Evolutionary conservation across 1,140 invertebrate species (phyloP), one percentile per base, ranked within the genome.

Genomic region (Trachymyrmex septentrionalis): DNA sequence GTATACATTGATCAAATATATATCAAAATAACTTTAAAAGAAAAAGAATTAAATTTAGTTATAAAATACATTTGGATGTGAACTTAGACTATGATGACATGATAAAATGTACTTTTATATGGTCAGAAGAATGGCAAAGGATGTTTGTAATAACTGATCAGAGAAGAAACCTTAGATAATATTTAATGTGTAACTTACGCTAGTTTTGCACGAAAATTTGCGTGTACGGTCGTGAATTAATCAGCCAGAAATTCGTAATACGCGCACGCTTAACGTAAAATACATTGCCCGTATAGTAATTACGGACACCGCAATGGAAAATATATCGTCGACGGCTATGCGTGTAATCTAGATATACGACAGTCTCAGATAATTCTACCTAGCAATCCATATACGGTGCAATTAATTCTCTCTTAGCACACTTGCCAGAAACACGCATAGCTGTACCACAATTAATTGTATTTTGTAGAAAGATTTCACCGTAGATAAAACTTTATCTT

Each of bases 381-480:
- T 72, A n/a, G 80, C 53, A n/a, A 71, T 50, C 76, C 24, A 73
- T 61, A 82, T 24, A 50, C 10, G 66, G 16, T n/a, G 67, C 80
- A 82, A 82, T 82, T 82, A 82, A 82, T 82, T 82, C 55, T 66
- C 55, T 73, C 67, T 82, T 82, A 82, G 24, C 53, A 44, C 24
- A 10, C 48, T 14, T 72, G 55, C 67, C 78, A 73, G 53, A 82
- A 82, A 71, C 55, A 82, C 10, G 34, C 55, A 48, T 82, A 82
- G 55, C 61, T 82, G 67, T 82, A 12, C 24, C 50, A 55, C 80
- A 48, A 82, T 82, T 82, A 82, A 82, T 72, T 82, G 21, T 50
- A 34, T 73, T 24, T 50, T 50, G 10, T 21, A 2, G n/a, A 71
- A 69, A 81, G 53, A n/a, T 21, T 14, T 34, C 67, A 30, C 16